Evolutionary conservation across 2,888 invertebrate species (phyloP), one percentile per base, ranked within the genome.

Genomic region (Euspilapteryx auroguttella): DNA sequence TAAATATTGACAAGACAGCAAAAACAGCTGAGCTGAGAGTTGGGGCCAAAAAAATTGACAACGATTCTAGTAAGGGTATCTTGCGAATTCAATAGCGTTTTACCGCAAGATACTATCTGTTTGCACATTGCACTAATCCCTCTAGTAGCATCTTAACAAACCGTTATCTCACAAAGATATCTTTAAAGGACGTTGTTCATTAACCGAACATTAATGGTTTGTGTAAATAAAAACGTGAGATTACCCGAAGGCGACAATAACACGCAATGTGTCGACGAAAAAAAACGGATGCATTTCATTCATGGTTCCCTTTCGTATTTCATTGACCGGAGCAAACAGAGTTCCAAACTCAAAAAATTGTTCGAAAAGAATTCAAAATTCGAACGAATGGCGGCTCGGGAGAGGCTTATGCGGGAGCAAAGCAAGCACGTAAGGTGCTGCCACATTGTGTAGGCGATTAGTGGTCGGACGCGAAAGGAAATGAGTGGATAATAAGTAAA

Each of bases 361-460:
- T n/a, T n/a, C n/a, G n/a, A n/a, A n/a, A n/a, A n/a, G n/a, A n/a
- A n/a, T n/a, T n/a, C n/a, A n/a, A n/a, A n/a, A n/a, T n/a, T n/a
- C n/a, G n/a, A n/a, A n/a, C n/a, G n/a, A 31, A 27, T 27, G 24
- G 12, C 27, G 25, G 24, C 29, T 30, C 29, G n/a, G 17, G 21
- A 22, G 32, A 30, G 30, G 29, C 26, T 34, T 31, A 25, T n/a
- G 22, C 28, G n/a, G 22, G 10, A 23, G 14, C 22, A 14, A 28
- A 27, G 21, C 14, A 28, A 15, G 23, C 23, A 7, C 36, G 42
- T 45, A 45, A 45, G 44, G 35, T 49, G 47, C 52, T 49, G 28
- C 43, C 42, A 47, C 49, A 63, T 62, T 66, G 59, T 63, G 33
- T 32, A 36, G 34, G 34, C 47, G 51, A 52, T 65, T 64, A 63